Evolutionary conservation across 2,888 invertebrate genomes (phyloP), one percentile per base, ranked within the genome.

Genomic region (Drosophila melanosoma): DNA sequence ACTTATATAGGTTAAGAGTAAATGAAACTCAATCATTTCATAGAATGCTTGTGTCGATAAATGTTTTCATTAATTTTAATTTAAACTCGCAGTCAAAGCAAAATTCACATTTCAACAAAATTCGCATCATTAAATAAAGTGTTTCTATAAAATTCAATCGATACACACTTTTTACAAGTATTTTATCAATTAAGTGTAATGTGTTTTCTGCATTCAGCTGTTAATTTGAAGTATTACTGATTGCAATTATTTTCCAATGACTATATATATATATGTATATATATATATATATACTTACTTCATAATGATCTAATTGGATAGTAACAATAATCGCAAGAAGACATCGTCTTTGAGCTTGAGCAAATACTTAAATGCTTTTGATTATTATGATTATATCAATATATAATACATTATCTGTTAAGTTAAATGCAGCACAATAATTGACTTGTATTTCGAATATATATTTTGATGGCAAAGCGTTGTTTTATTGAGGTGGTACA

Each of bases 361-460:
- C 7, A 1, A 51, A 49, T 17, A 11, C 17, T 11, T n/a, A 29
- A 29, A 6, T 53, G 23, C 10, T 54, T 1, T 33, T 33, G 2
- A 10, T 23, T 38, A 17, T 23, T 23, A 10, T 35, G 11, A 15
- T 45, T 57, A 8, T 20, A 49, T 11, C 20, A 26, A 49, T 38
- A 57, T 17, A 48, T 38, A 15, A 26, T 56, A 26, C 38, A 67
- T 38, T 15, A 17, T 8, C 1, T 26, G n/a, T 32, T n/a, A n/a
- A 15, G 23, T 61, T 8, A 32, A 26, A 20, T 26, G 48, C 4
- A 38, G 17, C 12, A 20, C n/a, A 54, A 45, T 68, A 56, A 69
- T 33, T 67, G 29, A 68, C 40, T 40, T 26, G 23, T 23, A 20
- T 29, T 57, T 48, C 11, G 3, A 48, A 40, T 57, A 57, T 53